Base-by-base conservation (phyloP, 2,888 invertebrate genomes). In the Platycheirus albimanus region DNA sequence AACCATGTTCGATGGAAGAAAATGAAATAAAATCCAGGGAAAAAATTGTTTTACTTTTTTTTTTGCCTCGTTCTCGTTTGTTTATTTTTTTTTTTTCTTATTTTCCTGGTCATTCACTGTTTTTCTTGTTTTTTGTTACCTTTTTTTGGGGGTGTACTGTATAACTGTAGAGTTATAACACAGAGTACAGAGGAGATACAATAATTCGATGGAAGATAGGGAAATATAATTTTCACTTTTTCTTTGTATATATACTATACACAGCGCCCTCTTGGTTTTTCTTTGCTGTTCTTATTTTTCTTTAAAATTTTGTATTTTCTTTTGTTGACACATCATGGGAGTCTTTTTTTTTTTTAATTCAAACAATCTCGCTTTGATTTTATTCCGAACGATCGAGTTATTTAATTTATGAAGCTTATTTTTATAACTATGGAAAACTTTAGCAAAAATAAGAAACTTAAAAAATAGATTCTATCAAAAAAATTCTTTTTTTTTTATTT, bases 181-280 rank as follows among this genome's bases (percentile, higher is more conserved):
- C 28, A 41, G 2, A 71, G 33, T 8, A 45, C 28, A 49, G 45
- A n/a, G n/a, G n/a, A n/a, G n/a, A 71, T 33, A 71, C 52, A 67
- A 54, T 38, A n/a, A n/a, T 47, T 54, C n/a, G 52, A 30, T 54
- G 71, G 49, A 54, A 43, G 71, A 77, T 45, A 51, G 54, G 56
- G 64, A 77, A 49, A 58, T 20, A 63, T 33, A 51, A 70, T 76
- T 81, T 81, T 76, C 76, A 76, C 71, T 81, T 81, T 76, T 81
- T 71, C 52, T 64, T 70, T 61, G 24, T 43, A 43, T 63, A 33
- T n/a, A 76, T 58, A 74, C 77, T 63, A 33, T n/a, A 76, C 64
- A 74, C 77, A 81, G 77, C 81, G 77, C 81, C 81, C 81, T 81
- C 70, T 81, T 77, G 71, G 13, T 43, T 24, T 51, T 49, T 45